These are phyloP conservation scores for Drosophila kambysellisi DNA, from an alignment of 2,888 invertebrate genomes.

Conservation along the genomic window DNA sequence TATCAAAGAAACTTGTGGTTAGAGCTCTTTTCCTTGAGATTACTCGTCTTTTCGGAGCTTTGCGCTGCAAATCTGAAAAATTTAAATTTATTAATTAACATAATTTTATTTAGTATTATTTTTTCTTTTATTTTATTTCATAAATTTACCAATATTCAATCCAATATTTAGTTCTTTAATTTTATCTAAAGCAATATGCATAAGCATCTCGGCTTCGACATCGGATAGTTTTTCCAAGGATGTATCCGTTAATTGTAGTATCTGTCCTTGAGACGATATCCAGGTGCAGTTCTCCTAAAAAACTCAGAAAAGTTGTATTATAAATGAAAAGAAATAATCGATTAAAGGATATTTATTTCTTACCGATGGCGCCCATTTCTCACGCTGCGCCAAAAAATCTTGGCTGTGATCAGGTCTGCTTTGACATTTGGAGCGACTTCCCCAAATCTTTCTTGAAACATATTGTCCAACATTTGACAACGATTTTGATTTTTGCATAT, in stretches of 20 bases:
- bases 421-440: constrained; percentile 93
- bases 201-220: constrained; percentile 91
- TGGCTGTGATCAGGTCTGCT: constrained; percentile 86
- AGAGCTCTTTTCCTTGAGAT: constrained; percentile 94
- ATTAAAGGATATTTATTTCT: constrained; percentile 75
- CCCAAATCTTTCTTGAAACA: constrained; percentile 94
- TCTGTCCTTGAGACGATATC: constrained; percentile 89
- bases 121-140: background rate
- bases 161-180: constrained; percentile 94
- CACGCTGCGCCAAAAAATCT: constrained; percentile 42
- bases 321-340: constrained; percentile 3
- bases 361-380: constrained; percentile 95
- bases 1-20: constrained; percentile 94
- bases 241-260: constrained; percentile 88
- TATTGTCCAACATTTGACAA: constrained; percentile 94
- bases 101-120: background rate
- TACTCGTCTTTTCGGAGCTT: constrained; percentile 90
- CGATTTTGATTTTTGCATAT: constrained; percentile 95
- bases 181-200: constrained; percentile 94
- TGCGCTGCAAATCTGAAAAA: constrained; percentile 63
- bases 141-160: constrained; percentile 87
- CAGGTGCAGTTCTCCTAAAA: constrained; percentile 91
- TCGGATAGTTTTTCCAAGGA: constrained; percentile 89
- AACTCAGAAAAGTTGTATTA: background rate
- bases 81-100: background rate